A percentile compares a stretch with the other conserved stretches of the same genome.
These are phyloP conservation scores for Hipposideros armiger DNA, from an alignment of 2,113 vertebrate species.

Conservation along the genomic window DNA sequence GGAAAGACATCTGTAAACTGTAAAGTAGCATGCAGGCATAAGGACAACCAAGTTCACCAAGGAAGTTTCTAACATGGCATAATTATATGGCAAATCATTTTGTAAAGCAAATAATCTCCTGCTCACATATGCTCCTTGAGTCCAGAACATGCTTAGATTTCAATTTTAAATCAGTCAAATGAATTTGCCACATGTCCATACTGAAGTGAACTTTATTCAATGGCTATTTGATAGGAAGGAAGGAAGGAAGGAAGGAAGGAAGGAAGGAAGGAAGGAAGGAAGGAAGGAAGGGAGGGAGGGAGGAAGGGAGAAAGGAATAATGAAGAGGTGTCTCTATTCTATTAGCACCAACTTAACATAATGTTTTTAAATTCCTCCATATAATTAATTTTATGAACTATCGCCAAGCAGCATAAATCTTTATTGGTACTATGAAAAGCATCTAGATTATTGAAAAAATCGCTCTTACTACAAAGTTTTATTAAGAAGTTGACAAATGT, in stretches of 20 bases:
- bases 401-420: conserved; percentile 23
- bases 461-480: conserved; percentile 27
- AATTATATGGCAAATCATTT: not conserved
- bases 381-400: conserved; percentile 46
- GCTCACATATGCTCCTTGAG: not conserved
- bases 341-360: not conserved
- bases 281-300: too few relatives aligned
- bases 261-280: not conserved
- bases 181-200: not conserved
- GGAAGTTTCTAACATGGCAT: not conserved
- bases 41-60: not conserved
- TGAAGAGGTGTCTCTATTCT: not conserved
- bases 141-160: not conserved
- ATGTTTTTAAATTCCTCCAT: not conserved
- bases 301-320: not conserved
- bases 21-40: not conserved
- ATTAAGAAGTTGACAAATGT: conserved; percentile 46
- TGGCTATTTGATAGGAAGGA: not conserved
- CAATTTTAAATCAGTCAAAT: not conserved
- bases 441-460: conserved; percentile 65
- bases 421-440: conserved; percentile 5
- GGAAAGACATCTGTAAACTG: not conserved
- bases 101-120: not conserved
- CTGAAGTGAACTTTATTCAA: not conserved
- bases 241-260: not conserved